Base-by-base conservation (phyloP, 2,113 vertebrate species). In the Semnopithecus entellus region DNA sequence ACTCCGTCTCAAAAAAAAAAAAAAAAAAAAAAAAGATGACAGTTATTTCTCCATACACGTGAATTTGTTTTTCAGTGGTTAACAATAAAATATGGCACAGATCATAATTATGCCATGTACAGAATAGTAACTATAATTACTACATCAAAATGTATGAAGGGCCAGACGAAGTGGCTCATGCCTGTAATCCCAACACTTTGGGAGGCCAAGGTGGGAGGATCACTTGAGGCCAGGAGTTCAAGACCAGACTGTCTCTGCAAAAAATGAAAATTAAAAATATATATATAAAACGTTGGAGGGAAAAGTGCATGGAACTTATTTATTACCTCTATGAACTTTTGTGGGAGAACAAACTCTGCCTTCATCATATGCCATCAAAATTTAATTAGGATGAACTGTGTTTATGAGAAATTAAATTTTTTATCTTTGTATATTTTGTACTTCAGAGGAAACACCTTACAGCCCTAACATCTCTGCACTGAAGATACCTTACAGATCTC, bases 1-100 rank as follows among this genome's bases (percentile, higher is more conserved):
- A 38, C 38, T 38, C 38, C 38, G 38, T 38, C 38, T 38, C 38
- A 38, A 38, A 38, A 89, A 93, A 96, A 95, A 89, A 89, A 96
- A 95, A 89, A 93, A 96, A 95, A 89, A 93, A 96, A 95, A 89
- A 93, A 96, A 95, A 82, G 72, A 86, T 17, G 6, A 78, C 4
- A 40, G 48, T 64, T 93, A 93, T 83, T 83, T 40, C 23, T 94
- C 86, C 43, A n/a, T 32, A 82, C 61, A 70, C 50, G 76, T 95
- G 86, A 87, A 40, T 61, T 88, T 92, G 75, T 92, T 97, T 93
- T 68, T 61, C 40, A 96, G 72, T 72, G 80, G 43, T 61, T 95
- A 96, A 87, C 64, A 95, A 87, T 50, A 90, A 96, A 95, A 94
- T 73, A 76, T 13, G 40, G 38, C 38, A 84, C 13, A 30, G 76